Evolutionary conservation across 1,140 invertebrate genomes (phyloP), one percentile per base, ranked within the genome.

Genomic region (Bombus vancouverensis): DNA sequence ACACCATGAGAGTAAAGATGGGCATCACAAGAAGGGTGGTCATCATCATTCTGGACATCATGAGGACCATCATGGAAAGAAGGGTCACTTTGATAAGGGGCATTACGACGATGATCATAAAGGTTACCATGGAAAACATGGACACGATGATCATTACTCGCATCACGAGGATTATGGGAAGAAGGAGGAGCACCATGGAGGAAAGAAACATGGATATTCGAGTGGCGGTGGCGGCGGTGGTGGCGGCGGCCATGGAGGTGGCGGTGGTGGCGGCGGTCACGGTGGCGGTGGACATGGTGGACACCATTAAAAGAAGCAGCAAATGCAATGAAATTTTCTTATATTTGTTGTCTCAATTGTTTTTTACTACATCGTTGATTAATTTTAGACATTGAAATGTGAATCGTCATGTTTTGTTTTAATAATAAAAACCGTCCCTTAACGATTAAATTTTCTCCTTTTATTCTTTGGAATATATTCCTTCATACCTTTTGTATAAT

Each of bases 21-120:
- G 97, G 8, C 96, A 96, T 82, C 96, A 97, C 90, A 97, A 97
- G 93, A 97, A 97, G 93, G 97, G 97, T 8, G 96, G 96, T 0
- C 96, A 97, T 78, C 96, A 97, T 92, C 97, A 97, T 90, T 97
- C 96, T 34, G 96, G 96, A 12, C 96, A 97, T 73, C 96, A 97
- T 85, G 96, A 97, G 71, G 96, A 97, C 89, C 96, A 97, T 87
- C 96, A 97, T 77, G 97, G 97, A 22, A 97, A 97, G 93, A 97
- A 97, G 91, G 97, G 97, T 0, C 96, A 97, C 90, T 96, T 96
- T 86, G 96, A 97, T 87, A 97, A 97, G 93, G 97, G 97, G n/a
- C 97, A 98, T 89, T 95, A 97, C 87, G 97, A 98, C 88, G 96
- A 97, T 65, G 97, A 97, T 81, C 97, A 98, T 91, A 97, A 97